phyloP scores from a whole-genome alignment of 2,113 vertebrate species.

The Zeus faber region DNA sequence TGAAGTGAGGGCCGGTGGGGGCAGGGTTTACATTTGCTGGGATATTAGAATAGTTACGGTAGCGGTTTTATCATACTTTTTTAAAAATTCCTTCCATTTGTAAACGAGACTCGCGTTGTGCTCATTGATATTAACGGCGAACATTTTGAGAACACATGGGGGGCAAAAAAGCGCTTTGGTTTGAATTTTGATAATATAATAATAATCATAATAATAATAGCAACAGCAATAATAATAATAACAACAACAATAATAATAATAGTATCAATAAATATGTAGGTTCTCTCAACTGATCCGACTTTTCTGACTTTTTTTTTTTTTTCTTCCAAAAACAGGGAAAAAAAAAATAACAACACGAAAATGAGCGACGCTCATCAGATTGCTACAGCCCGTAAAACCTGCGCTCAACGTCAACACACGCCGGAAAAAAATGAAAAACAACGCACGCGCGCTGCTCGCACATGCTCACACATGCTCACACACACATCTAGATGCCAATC shows the following conservation, averaged over 20 bases:
- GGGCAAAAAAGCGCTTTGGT: slow-evolving; percentile 59
- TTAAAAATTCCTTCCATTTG: slow-evolving; percentile 10
- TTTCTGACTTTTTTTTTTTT: slow-evolving; percentile 1
- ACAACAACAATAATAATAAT: slow-evolving; percentile 10
- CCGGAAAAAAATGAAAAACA: slow-evolving; percentile 18
- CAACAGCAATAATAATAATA: slow-evolving; percentile 15
- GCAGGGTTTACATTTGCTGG: slow-evolving; percentile 2
- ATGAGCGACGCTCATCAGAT: too few species aligned
- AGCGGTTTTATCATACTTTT: too few species aligned
- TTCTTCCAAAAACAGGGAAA: slow-evolving; percentile 23
- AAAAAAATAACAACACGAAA: slow-evolving; percentile 1
- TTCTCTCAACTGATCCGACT: slow-evolving; percentile 11
- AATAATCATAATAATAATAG: slow-evolving; percentile 17
- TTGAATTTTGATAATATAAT: slow-evolving; percentile 33
- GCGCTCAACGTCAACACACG: not conserved
- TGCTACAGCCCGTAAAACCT: slow-evolving; percentile 35
- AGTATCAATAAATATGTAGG: slow-evolving; percentile 29
- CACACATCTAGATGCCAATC: slow-evolving; percentile 31
- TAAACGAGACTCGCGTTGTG: slow-evolving; percentile 70
- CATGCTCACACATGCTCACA: slow-evolving; percentile 22
- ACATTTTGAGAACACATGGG: slow-evolving; percentile 43
- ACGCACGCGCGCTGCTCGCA: slow-evolving; percentile 42
- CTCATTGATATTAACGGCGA: slow-evolving; percentile 53
- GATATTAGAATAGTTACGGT: not conserved
- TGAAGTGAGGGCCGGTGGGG: slow-evolving; percentile 26